These are phyloP conservation scores for Ophiothrix spiculata DNA, from an alignment of 35 echinoderm and acorn worm species.

Conservation along the genomic window DNA sequence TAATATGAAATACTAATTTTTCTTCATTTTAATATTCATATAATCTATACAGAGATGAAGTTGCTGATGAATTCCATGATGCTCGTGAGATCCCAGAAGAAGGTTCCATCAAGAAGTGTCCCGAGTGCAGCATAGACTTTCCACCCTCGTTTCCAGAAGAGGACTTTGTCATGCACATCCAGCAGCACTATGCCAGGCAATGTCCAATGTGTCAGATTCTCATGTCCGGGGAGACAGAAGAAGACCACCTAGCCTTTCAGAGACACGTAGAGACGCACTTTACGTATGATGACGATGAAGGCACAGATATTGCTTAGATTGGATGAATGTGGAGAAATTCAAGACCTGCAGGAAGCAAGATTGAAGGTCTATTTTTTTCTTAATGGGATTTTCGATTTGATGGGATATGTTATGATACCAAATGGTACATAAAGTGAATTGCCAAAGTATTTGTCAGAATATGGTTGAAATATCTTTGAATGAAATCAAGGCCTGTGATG, in stretches of 20 bases:
- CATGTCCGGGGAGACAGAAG: slow-evolving; percentile 23
- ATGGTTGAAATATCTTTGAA: too few relatives aligned
- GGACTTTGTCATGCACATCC: slow-evolving; percentile 47
- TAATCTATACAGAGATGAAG: slow-evolving; percentile 29
- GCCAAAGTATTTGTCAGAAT: too few relatives aligned
- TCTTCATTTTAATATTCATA: too few relatives aligned
- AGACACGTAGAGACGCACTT: slow-evolving; percentile 49
- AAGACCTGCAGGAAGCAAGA: too few relatives aligned
- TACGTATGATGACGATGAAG: not conserved
- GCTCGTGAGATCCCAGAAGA: not conserved
- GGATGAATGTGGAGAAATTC: too few relatives aligned
- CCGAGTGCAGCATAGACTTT: slow-evolving; percentile 28
- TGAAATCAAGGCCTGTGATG: too few relatives aligned
- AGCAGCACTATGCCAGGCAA: slow-evolving; percentile 43
- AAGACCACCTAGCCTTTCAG: slow-evolving; percentile 10
- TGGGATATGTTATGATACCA: too few relatives aligned
- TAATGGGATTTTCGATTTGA: too few relatives aligned
- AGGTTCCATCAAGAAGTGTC: slow-evolving; percentile 17
- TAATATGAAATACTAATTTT: too few relatives aligned
- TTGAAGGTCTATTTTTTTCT: too few relatives aligned
- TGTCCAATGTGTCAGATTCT: slow-evolving; percentile 52
- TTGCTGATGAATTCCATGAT: slow-evolving; percentile 31
- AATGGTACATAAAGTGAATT: too few relatives aligned
- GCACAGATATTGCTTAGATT: too few relatives aligned
- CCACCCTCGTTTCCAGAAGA: slow-evolving; percentile 36